Evolutionary conservation across 2,797 vertebrate genomes (phyloP), one percentile per base, ranked within the genome.

Genomic region (Mastacembelus armatus): DNA sequence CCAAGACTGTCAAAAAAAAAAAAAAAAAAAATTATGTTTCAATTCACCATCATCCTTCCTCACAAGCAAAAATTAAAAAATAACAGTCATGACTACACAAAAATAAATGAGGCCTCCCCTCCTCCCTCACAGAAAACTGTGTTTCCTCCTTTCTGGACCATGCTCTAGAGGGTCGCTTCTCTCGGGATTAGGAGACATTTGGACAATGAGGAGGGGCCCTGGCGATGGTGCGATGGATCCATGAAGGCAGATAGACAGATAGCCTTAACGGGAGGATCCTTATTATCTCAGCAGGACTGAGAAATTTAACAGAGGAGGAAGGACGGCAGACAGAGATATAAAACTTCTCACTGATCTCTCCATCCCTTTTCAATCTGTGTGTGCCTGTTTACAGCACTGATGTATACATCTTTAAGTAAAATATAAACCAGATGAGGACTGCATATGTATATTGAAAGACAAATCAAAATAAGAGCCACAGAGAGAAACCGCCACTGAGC

Each of bases 301-400:
- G 96, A 96, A 95, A 90, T 92, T 87, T 85, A 86, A 65, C 93
- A 89, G 57, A 47, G 47, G 56, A 72, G 49, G 63, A 87, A 83
- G 89, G 66, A 93, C 92, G 51, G 21, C 38, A 10, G 56, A 54
- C 10, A 16, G 55, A 74, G 54, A 63, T 59, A 55, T 15, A 26
- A 48, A 65, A 57, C 15, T 18, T 71, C 48, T 67, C 48, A 39
- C 48, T 47, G 55, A 57, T 56, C 87, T 92, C 93, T 92, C 91
- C 89, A 18, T 47, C 35, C 35, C 71, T 74, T 75, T 67, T 91
- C 89, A 93, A 94, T 95, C 94, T 95, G 94, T 87, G 95, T 97
- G 96, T 98, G 96, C 95, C 96, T 99, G 97, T 98, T 99, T 98
- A 98, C 96, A 97, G 96, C 95, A 93, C 95, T 95, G 94, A 78